These are phyloP conservation scores for Antechinus flavipes DNA, from an alignment of 2,113 vertebrate genomes.

Conservation along the genomic window DNA sequence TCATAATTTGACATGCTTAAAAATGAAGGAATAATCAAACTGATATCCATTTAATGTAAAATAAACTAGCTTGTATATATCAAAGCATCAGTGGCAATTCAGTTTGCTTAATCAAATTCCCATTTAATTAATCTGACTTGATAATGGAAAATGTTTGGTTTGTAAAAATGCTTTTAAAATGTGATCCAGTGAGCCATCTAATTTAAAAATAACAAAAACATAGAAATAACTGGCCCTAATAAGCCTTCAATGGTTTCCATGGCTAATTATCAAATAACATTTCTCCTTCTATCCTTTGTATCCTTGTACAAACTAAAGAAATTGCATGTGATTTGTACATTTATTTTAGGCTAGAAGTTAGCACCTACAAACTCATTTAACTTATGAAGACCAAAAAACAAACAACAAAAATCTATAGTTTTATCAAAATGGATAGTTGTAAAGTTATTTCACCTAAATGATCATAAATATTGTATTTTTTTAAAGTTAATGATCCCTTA, in stretches of 20 bases:
- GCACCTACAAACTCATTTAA: background rate
- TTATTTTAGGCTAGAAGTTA: background rate
- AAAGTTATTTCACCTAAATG: background rate
- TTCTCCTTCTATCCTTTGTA: background rate
- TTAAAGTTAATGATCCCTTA: background rate
- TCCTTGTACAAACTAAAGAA: background rate
- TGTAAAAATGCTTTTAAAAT: background rate
- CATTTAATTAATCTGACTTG: background rate
- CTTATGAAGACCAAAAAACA: background rate
- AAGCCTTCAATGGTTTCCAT: background rate
- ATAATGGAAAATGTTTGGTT: background rate
- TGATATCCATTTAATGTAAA: background rate
- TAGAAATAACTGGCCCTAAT: background rate
- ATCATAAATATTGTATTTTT: background rate
- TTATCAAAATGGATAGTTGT: background rate
- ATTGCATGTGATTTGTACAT: background rate
- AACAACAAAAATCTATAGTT: background rate
- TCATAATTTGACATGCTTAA: background rate
- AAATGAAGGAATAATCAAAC: background rate
- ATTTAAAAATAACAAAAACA: background rate
- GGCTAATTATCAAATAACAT: background rate
- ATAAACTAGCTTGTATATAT: background rate
- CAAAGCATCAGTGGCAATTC: background rate
- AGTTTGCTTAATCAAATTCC: background rate
- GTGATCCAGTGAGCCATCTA: background rate